A percentile compares a stretch with the other conserved stretches of the same genome.
These are phyloP conservation scores for Caenorhabditis afra DNA, from an alignment of 2,888 invertebrate species.

Conservation along the genomic window DNA sequence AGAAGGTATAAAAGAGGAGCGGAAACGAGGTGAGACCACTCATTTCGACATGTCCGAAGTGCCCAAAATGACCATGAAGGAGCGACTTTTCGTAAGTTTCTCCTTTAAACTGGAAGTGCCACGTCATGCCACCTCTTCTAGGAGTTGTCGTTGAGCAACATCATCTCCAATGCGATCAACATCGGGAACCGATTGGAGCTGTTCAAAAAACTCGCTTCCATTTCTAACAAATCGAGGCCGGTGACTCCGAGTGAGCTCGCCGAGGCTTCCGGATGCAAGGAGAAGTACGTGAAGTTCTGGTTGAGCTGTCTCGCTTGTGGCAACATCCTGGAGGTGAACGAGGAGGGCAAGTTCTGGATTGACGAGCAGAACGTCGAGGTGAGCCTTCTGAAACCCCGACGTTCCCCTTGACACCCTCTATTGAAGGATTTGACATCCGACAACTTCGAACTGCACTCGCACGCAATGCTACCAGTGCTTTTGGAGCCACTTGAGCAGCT, in stretches of 20 bases:
- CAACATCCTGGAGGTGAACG: slow-evolving; percentile 67
- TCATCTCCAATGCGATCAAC: slow-evolving; percentile 43
- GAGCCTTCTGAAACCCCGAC: neutral
- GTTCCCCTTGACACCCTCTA: slow-evolving; percentile 24
- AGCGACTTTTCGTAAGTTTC: slow-evolving; percentile 6
- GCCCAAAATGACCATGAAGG: neutral
- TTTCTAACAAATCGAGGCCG: slow-evolving; percentile 50
- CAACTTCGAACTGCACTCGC: slow-evolving; percentile 29
- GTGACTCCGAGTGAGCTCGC: slow-evolving; percentile 69
- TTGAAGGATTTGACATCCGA: slow-evolving; percentile 43
- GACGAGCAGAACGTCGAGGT: slow-evolving; percentile 56
- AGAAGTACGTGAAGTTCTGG: slow-evolving; percentile 70
- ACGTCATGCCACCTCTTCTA: neutral
- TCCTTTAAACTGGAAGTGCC: too few species aligned
- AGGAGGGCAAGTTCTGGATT: slow-evolving; percentile 69
- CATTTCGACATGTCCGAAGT: too few species aligned
- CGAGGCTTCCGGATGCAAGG: slow-evolving; percentile 67
- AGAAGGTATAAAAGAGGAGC: too few species aligned
- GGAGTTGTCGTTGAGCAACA: slow-evolving; percentile 30
- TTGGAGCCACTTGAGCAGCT: slow-evolving; percentile 58
- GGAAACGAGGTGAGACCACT: too few species aligned
- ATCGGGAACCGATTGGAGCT: slow-evolving; percentile 55
- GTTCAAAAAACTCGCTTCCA: slow-evolving; percentile 60
- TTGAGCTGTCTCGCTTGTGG: slow-evolving; percentile 64
- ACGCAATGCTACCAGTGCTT: slow-evolving; percentile 37